Conservation (phyloP, 2,888 invertebrate genomes). For the Drosophila niveifrons region DNA sequence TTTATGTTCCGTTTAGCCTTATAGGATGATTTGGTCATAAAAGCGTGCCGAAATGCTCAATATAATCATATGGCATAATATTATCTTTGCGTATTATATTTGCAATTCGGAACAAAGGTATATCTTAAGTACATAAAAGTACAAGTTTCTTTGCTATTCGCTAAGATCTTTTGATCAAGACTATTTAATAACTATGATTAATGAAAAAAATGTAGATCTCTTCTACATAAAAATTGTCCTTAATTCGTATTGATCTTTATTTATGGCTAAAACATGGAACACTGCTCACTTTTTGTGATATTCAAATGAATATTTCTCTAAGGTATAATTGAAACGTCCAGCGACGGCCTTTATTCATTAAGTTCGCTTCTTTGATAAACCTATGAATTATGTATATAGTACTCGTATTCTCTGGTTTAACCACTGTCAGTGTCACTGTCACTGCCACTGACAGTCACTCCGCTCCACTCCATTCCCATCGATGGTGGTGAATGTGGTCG, state of each 20-base stretch:
- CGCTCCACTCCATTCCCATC: conserved; percentile 31
- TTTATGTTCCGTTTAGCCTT: conserved; percentile 19
- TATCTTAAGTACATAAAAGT: not conserved
- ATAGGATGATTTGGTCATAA: not conserved
- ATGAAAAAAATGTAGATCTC: too few relatives aligned
- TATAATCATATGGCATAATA: not conserved
- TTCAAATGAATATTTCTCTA: not conserved
- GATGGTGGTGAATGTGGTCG: conserved; percentile 53
- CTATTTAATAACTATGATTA: not conserved
- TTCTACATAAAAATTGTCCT: not conserved
- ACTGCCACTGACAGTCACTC: conserved; percentile 63
- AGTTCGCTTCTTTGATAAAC: conserved; percentile 37
- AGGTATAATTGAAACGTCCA: not conserved
- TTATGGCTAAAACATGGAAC: not conserved
- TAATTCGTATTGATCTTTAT: not conserved
- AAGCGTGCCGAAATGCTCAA: not conserved
- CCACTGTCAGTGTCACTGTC: conserved; percentile 54
- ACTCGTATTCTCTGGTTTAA: conserved; percentile 34
- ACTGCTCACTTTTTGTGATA: not conserved
- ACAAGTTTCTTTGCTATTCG: not conserved
- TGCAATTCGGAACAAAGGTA: not conserved
- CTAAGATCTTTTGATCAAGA: not conserved
- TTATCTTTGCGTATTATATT: not conserved
- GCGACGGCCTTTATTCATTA: not conserved
- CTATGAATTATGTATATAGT: conserved; percentile 36